Evolutionary conservation across 2,113 vertebrate genomes (phyloP).

Genomic region (Motacilla alba): DNA sequence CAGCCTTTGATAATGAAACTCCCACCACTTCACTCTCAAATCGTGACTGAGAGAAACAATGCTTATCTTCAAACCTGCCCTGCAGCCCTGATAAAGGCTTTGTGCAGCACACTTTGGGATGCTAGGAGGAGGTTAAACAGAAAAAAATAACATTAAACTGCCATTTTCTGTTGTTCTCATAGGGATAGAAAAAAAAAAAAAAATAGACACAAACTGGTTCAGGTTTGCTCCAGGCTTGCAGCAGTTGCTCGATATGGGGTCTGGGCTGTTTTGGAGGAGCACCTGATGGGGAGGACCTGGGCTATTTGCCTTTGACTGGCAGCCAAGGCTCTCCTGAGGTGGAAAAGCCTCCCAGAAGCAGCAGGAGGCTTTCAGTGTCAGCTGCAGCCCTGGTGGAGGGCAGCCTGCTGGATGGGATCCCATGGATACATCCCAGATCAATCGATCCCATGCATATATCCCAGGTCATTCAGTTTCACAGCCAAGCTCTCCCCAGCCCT

Average conservation of each 20-base stretch:
- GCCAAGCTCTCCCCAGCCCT: not conserved
- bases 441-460: not conserved
- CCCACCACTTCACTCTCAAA: not conserved
- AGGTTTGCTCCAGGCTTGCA: not conserved
- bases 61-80: not conserved
- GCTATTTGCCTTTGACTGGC: not conserved
- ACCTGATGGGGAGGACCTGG: not conserved
- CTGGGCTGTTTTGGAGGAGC: not conserved
- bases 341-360: not conserved
- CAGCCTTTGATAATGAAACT: not conserved
- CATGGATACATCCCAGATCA: not conserved
- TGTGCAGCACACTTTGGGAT: not conserved
- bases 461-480: not conserved
- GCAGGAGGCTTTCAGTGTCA: not conserved
- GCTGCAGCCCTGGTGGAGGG: not conserved
- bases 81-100: not conserved
- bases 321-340: not conserved
- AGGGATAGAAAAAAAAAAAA: fast-evolving
- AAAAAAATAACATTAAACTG: not conserved
- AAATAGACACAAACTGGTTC: not conserved
- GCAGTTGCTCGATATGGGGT: not conserved
- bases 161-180: not conserved
- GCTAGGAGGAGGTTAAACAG: not conserved
- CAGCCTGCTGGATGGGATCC: not conserved
- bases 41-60: not conserved